Conservation (phyloP, 1,140 invertebrate genomes). For the Meloidogyne exigua region DNA sequence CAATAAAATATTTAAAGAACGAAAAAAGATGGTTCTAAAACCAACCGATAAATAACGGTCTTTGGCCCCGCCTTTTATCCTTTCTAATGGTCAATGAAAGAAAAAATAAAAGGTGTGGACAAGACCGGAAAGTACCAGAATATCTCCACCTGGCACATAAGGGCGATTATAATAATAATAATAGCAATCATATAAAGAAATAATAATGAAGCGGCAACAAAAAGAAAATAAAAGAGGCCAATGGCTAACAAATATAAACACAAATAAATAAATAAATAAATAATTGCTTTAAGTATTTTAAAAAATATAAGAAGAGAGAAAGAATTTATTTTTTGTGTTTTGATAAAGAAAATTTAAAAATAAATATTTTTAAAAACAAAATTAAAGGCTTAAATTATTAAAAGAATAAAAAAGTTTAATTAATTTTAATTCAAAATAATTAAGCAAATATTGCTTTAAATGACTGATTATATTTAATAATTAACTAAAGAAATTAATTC, state of each 20-base stretch:
- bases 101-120: not conserved
- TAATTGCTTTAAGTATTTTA: not conserved
- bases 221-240: not conserved
- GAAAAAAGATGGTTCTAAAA: not conserved
- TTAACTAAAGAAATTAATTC: no score
- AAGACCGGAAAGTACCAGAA: not conserved
- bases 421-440: no score
- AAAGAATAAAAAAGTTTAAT: no score
- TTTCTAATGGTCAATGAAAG: constrained; percentile 1
- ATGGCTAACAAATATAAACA: not conserved
- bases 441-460: no score
- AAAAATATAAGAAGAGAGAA: not conserved
- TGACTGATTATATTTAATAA: no score
- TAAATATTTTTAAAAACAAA: no score
- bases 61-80: constrained; percentile 3
- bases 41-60: not conserved
- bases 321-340: not conserved
- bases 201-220: constrained; percentile 1
- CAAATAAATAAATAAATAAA: not conserved
- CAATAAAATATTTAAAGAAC: not conserved
- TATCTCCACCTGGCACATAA: constrained; percentile 1
- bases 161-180: not conserved
- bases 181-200: not conserved
- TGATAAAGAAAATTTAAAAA: not conserved
- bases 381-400: no score